These are phyloP conservation scores for Maconellicoccus hirsutus DNA, from an alignment of 1,140 invertebrate species.

Conservation along the genomic window DNA sequence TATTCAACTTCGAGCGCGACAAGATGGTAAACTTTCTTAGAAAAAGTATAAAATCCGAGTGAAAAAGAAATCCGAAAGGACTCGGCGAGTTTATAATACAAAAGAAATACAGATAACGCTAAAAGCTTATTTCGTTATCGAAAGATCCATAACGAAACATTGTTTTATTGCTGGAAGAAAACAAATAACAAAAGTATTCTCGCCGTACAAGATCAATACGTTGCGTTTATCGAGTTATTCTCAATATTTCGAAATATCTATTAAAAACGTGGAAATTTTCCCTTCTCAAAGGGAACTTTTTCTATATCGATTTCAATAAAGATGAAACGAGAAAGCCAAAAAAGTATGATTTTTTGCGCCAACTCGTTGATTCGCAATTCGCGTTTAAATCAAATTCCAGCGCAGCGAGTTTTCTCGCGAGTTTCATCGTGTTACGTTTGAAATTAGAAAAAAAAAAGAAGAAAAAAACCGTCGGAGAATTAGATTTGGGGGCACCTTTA, in stretches of 20 bases:
- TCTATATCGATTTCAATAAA: neutral
- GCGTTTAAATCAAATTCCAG: neutral
- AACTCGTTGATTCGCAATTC: neutral
- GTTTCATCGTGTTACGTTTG: neutral
- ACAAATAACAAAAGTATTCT: neutral
- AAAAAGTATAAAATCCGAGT: too few relatives aligned
- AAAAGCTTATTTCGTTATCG: too few relatives aligned
- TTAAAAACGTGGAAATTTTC: neutral
- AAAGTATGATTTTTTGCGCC: neutral
- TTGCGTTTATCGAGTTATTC: slow-evolving; percentile 2
- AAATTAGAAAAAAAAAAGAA: neutral
- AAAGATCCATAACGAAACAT: neutral
- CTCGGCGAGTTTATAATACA: too few relatives aligned
- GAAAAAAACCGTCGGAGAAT: neutral
- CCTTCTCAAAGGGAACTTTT: neutral
- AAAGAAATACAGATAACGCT: too few relatives aligned
- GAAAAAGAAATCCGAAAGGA: too few relatives aligned
- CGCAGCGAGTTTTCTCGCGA: neutral
- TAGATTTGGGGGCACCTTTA: slow-evolving; percentile 7
- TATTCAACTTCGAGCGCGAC: too few relatives aligned
- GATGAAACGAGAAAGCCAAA: neutral
- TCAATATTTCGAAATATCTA: neutral
- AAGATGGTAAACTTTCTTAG: too few relatives aligned
- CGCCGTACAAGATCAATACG: neutral
- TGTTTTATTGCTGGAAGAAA: neutral